Evolutionary conservation across 2,888 invertebrate genomes (phyloP).

Genomic region (Mystacides longicornis): DNA sequence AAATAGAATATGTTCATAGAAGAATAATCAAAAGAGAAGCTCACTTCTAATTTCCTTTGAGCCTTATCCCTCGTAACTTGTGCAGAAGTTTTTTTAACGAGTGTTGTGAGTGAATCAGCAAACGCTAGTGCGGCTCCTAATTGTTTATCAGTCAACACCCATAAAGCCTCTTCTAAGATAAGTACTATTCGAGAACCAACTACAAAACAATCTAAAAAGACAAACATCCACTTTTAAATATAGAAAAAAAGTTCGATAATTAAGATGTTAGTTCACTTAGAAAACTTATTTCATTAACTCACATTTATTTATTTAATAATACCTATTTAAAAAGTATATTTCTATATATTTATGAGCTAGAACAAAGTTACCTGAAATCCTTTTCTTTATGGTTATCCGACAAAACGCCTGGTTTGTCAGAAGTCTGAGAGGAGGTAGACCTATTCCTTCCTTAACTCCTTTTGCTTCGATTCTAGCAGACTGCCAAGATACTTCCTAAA

Average conservation of each 20-base stretch:
- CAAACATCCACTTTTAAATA: no score
- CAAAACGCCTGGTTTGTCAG: constrained; percentile 92
- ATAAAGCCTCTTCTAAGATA: constrained; percentile 90
- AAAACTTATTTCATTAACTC: no score
- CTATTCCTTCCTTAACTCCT: constrained; percentile 61
- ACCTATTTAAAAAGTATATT: no score
- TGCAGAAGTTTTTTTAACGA: constrained; percentile 73
- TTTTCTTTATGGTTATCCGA: constrained; percentile 92
- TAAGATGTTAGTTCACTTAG: no score
- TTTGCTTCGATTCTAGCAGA: constrained; percentile 92
- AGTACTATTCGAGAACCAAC: constrained; percentile 86
- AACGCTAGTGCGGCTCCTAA: constrained; percentile 88
- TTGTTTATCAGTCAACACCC: constrained; percentile 96
- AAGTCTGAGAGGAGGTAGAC: constrained; percentile 81
- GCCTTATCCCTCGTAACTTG: constrained; percentile 77
- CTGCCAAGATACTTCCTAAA: constrained; percentile 87
- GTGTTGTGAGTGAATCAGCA: constrained; percentile 72
- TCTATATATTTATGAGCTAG: no score
- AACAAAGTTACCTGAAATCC: constrained; percentile 72
- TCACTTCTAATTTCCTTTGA: constrained; percentile 71
- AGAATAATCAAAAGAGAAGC: no score
- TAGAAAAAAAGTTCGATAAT: no score
- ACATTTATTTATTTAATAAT: no score
- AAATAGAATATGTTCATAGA: no score
- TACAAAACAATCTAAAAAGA: constrained; percentile 77